phyloP scores from a whole-genome alignment of 1,140 invertebrate genomes.

The Habropoda laboriosa region DNA sequence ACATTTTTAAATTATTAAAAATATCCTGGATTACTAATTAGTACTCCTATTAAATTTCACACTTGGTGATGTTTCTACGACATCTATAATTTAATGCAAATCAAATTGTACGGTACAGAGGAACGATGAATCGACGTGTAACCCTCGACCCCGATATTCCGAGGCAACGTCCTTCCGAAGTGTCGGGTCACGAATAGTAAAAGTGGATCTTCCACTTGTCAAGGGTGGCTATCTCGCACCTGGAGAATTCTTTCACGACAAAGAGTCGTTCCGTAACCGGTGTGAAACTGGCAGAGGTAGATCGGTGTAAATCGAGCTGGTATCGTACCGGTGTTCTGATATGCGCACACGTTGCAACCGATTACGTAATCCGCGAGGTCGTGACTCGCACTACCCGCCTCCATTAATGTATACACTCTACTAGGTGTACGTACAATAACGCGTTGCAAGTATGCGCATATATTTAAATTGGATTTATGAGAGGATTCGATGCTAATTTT shows the following conservation, averaged over 20 bases:
- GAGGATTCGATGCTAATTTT: neutral
- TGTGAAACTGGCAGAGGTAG: slow-evolving; percentile 6
- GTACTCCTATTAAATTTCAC: too few species aligned
- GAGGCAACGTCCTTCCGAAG: slow-evolving; percentile 28
- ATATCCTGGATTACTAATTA: too few species aligned
- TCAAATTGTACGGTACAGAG: neutral
- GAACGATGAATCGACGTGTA: neutral
- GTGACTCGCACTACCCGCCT: slow-evolving; percentile 54
- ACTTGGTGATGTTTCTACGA: too few species aligned
- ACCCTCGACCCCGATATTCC: slow-evolving; percentile 8
- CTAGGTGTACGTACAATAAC: slow-evolving; percentile 26
- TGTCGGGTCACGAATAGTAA: slow-evolving; percentile 43
- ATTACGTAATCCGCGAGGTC: slow-evolving; percentile 65
- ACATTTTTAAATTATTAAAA: neutral
- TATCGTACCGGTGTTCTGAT: slow-evolving; percentile 37
- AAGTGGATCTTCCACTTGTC: slow-evolving; percentile 41
- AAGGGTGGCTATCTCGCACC: slow-evolving; percentile 9
- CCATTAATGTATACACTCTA: slow-evolving; percentile 39
- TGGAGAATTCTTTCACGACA: neutral
- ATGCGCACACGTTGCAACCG: slow-evolving; percentile 47
- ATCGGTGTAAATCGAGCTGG: slow-evolving; percentile 44
- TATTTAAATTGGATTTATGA: neutral
- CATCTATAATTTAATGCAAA: neutral
- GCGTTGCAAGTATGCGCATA: neutral
- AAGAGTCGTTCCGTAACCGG: neutral